Conservation (phyloP, 2,888 invertebrate genomes). For the Spialia ferax region DNA sequence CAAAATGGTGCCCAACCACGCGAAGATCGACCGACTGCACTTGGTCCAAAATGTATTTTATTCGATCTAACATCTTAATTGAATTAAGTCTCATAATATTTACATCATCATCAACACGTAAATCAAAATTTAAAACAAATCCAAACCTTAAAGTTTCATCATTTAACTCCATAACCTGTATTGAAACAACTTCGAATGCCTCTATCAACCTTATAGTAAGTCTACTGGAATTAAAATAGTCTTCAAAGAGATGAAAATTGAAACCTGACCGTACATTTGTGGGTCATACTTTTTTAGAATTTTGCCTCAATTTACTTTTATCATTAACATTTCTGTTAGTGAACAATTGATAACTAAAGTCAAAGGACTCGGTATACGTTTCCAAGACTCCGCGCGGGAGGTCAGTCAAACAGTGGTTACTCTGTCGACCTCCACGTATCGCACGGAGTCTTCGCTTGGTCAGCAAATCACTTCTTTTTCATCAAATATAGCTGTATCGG, state of each 20-base stretch:
- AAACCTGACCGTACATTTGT: slow-evolving; percentile 19
- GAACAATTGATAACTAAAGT: slow-evolving; percentile 20
- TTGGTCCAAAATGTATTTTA: slow-evolving; percentile 76
- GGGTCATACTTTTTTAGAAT: slow-evolving; percentile 18
- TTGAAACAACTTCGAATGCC: slow-evolving; percentile 1
- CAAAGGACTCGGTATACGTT: slow-evolving; percentile 40
- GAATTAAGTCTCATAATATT: slow-evolving; percentile 36
- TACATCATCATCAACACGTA: slow-evolving; percentile 12
- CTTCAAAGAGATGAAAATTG: slow-evolving; percentile 30
- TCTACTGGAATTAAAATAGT: slow-evolving; percentile 28
- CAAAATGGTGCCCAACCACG: slow-evolving; percentile 4
- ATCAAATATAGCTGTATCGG: slow-evolving; percentile 94
- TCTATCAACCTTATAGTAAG: slow-evolving; percentile 24
- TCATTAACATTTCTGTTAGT: slow-evolving; percentile 17
- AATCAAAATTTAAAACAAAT: slow-evolving; percentile 19
- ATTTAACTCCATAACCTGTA: neutral
- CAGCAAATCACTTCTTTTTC: slow-evolving; percentile 97
- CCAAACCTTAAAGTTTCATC: neutral
- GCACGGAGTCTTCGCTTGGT: slow-evolving; percentile 98
- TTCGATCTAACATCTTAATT: slow-evolving; percentile 36
- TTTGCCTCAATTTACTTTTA: slow-evolving; percentile 20
- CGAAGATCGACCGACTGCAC: slow-evolving; percentile 70
- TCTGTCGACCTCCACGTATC: slow-evolving; percentile 96
- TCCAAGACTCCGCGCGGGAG: slow-evolving; percentile 72
- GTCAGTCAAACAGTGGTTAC: slow-evolving; percentile 95